Conservation (phyloP, 2,113 vertebrate genomes). For the Xenus cinereus region DNA sequence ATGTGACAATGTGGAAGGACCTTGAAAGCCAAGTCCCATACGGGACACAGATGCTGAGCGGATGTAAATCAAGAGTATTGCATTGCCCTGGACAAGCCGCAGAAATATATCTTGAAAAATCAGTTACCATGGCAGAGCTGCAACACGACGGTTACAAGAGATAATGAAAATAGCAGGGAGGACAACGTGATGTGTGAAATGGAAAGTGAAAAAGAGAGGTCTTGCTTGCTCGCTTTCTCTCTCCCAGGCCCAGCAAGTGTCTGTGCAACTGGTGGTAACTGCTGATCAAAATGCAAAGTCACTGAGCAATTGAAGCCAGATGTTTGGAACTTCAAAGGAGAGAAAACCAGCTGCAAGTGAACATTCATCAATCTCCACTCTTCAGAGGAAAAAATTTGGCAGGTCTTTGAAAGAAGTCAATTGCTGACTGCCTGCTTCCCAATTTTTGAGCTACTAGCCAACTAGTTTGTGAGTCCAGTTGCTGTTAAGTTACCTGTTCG, state of each 20-base stretch:
- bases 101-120: conserved; percentile 48
- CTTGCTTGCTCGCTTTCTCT: conserved; percentile 24
- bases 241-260: conserved; percentile 10
- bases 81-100: conserved; percentile 10
- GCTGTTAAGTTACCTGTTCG: neutral
- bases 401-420: conserved; percentile 73
- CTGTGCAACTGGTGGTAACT: conserved; percentile 65
- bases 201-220: conserved; percentile 57
- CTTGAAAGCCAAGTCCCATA: conserved; percentile 53
- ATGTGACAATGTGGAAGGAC: conserved; percentile 57
- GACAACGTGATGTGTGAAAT: conserved; percentile 11
- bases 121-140: conserved; percentile 45
- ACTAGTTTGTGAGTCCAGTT: neutral
- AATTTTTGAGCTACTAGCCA: conserved; percentile 24
- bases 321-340: conserved; percentile 79
- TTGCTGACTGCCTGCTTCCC: conserved; percentile 45
- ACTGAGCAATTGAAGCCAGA: conserved; percentile 78
- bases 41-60: conserved; percentile 48
- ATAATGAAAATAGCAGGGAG: conserved; percentile 49
- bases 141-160: conserved; percentile 21
- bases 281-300: conserved; percentile 69
- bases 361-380: conserved; percentile 59
- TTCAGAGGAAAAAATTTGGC: conserved; percentile 57
- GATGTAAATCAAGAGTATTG: conserved; percentile 54
- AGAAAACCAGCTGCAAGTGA: conserved; percentile 63